Evolutionary conservation across 2,797 vertebrate genomes (phyloP).

Genomic region (Siniperca obscura): DNA sequence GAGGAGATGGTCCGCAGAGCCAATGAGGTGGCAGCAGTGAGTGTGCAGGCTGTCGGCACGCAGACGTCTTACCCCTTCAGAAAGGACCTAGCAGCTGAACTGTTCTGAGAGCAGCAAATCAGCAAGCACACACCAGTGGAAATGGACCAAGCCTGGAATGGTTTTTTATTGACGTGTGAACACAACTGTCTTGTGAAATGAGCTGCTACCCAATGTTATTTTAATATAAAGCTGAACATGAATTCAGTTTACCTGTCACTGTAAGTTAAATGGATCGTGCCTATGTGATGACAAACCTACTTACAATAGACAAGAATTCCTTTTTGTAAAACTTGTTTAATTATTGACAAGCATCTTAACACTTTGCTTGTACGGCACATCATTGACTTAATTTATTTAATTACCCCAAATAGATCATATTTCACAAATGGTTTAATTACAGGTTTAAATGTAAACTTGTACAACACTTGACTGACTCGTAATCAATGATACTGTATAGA

Average conservation of each 20-base stretch:
- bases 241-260: not conserved
- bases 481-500: not conserved
- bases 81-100: slow-evolving; percentile 87
- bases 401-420: not conserved
- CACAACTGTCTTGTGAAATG: not conserved
- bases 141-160: slow-evolving; percentile 9
- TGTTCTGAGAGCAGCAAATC: slow-evolving; percentile 80
- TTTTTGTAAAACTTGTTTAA: not conserved
- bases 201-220: not conserved
- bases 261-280: not conserved
- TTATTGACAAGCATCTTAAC: not conserved
- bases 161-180: not conserved
- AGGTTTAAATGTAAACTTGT: slow-evolving; percentile 6
- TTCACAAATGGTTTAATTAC: not conserved
- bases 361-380: not conserved
- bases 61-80: slow-evolving; percentile 92
- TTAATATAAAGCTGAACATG: not conserved
- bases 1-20: slow-evolving; percentile 93
- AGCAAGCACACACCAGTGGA: not conserved
- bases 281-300: not conserved
- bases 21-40: slow-evolving; percentile 89
- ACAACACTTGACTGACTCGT: not conserved
- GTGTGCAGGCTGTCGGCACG: slow-evolving; percentile 90
- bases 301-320: not conserved
- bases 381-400: slow-evolving; percentile 23